Evolutionary conservation across 2,113 vertebrate genomes (phyloP).

Genomic region (Sebastes schlegelii): DNA sequence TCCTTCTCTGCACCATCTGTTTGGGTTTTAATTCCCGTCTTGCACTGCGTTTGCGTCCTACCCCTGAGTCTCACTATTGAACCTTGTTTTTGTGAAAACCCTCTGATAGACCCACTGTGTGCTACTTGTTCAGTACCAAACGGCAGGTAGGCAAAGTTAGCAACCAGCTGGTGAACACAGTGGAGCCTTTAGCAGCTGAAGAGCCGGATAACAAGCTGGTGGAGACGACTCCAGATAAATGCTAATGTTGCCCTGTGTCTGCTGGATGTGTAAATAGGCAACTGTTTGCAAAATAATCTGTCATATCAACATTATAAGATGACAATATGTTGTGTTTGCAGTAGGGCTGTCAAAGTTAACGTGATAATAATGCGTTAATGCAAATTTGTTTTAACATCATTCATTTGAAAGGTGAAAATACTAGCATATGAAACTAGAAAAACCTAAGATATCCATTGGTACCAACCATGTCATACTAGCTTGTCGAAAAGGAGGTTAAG

Average conservation of each 20-base stretch:
- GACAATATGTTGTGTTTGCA: not conserved
- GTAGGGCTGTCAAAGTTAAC: too few relatives aligned
- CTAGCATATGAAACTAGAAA: too few relatives aligned
- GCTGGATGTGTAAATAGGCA: not conserved
- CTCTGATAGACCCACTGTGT: not conserved
- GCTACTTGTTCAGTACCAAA: too few relatives aligned
- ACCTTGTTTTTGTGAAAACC: too few relatives aligned
- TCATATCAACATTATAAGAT: not conserved
- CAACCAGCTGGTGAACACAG: not conserved
- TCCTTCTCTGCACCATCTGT: constrained; percentile 7
- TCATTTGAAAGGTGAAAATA: too few relatives aligned
- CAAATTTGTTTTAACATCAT: too few relatives aligned
- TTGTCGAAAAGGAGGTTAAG: too few relatives aligned
- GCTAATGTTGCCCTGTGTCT: not conserved
- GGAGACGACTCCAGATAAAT: not conserved
- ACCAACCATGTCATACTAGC: too few relatives aligned
- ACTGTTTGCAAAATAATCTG: not conserved
- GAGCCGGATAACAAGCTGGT: not conserved
- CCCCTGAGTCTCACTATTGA: not conserved
- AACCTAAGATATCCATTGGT: too few relatives aligned
- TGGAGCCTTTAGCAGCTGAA: not conserved
- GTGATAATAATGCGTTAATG: too few relatives aligned
- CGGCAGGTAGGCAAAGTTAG: too few relatives aligned
- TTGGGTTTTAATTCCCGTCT: not conserved
- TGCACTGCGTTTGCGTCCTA: not conserved